phyloP scores from a whole-genome alignment of 1,140 invertebrate species.

The Eulimnadia texana region DNA sequence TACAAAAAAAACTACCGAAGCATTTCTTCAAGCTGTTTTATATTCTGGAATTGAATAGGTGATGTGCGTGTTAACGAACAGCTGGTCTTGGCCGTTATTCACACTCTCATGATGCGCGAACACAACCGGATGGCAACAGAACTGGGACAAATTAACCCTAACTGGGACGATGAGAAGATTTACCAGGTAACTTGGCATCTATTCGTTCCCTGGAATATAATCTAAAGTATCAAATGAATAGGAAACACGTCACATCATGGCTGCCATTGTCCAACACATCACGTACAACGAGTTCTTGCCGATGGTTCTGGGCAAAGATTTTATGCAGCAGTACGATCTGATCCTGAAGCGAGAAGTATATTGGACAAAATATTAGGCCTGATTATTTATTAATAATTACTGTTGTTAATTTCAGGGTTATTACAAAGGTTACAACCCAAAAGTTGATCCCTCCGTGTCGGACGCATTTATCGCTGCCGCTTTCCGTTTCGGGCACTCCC shows the following conservation, averaged over 20 bases:
- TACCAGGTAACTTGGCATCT: conserved; percentile 30
- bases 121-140: conserved; percentile 34
- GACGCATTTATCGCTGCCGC: conserved; percentile 33
- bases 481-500: conserved; percentile 37
- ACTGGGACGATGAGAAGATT: conserved; percentile 39
- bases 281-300: conserved; percentile 42
- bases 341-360: conserved; percentile 22
- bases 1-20: conserved; percentile 15
- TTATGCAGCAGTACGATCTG: conserved; percentile 28
- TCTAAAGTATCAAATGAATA: conserved; percentile 22
- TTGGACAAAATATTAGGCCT: conserved; percentile 18
- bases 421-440: conserved; percentile 41
- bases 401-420: conserved; percentile 26
- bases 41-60: conserved; percentile 21
- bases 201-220: too few species aligned
- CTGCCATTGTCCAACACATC: conserved; percentile 38
- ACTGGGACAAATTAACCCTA: conserved; percentile 33
- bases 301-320: conserved; percentile 35
- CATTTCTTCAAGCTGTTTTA: background rate
- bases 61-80: conserved; percentile 42
- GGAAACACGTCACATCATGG: conserved; percentile 37
- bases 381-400: background rate
- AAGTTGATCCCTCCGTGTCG: conserved; percentile 30
- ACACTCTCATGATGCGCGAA: conserved; percentile 34
- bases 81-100: conserved; percentile 32